Evolutionary conservation across 1,140 invertebrate species (phyloP).

Genomic region (Drosophila punjabiensis): DNA sequence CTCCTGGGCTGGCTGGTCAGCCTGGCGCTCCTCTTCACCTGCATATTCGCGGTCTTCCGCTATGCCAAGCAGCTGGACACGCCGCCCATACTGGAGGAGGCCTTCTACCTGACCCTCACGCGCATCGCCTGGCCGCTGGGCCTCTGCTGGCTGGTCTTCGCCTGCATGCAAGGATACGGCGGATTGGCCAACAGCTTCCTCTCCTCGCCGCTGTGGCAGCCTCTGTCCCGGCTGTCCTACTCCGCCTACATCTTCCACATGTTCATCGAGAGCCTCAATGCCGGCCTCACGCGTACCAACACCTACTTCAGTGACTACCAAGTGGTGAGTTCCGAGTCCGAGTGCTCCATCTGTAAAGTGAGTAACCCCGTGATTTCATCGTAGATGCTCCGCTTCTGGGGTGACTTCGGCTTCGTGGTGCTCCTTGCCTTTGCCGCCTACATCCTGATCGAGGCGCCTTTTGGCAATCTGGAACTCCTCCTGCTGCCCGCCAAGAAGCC

Average conservation of each 20-base stretch:
- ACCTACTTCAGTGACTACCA: slow-evolving; percentile 74
- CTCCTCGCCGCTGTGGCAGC: slow-evolving; percentile 86
- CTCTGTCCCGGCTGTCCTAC: slow-evolving; percentile 86
- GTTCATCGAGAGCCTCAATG: slow-evolving; percentile 55
- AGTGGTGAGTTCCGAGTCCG: slow-evolving; percentile 49
- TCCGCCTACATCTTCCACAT: slow-evolving; percentile 86
- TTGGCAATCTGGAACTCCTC: slow-evolving; percentile 46
- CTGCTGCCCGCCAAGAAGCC: slow-evolving; percentile 30
- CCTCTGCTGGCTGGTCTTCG: slow-evolving; percentile 90
- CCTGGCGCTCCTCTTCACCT: slow-evolving; percentile 55
- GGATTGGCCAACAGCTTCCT: slow-evolving; percentile 86
- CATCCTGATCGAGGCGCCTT: slow-evolving; percentile 64
- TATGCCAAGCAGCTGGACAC: slow-evolving; percentile 20
- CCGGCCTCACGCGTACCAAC: slow-evolving; percentile 35
- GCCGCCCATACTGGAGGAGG: slow-evolving; percentile 80
- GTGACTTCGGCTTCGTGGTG: slow-evolving; percentile 63
- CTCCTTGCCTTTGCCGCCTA: slow-evolving; percentile 49
- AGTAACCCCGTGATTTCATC: background rate
- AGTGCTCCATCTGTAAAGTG: background rate
- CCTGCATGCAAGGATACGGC: slow-evolving; percentile 89
- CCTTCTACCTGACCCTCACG: slow-evolving; percentile 88
- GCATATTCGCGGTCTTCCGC: slow-evolving; percentile 65
- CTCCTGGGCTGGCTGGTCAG: slow-evolving; percentile 47
- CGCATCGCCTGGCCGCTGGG: slow-evolving; percentile 88
- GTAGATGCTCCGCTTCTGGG: slow-evolving; percentile 68